phyloP scores from a whole-genome alignment of 2,888 invertebrate species.

The Holacanthella duospinosa region DNA sequence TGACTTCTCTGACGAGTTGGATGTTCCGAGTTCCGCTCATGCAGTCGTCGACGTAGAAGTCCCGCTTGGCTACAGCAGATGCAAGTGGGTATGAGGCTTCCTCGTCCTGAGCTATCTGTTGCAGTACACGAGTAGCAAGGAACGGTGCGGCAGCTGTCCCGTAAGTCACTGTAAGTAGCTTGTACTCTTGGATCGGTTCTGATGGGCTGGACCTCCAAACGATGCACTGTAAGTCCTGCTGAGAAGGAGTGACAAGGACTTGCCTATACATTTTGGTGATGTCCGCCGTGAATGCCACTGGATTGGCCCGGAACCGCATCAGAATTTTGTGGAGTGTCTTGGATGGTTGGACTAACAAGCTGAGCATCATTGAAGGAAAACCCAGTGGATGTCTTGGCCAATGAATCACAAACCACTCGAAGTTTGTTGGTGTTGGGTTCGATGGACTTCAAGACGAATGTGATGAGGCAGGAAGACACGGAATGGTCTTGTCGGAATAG shows the following conservation, averaged over 20 bases:
- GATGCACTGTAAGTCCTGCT: constrained; percentile 36
- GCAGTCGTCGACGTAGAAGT: not conserved
- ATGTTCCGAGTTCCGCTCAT: not conserved
- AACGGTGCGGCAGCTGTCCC: not conserved
- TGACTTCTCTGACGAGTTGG: not conserved
- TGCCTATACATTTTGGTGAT: constrained; percentile 39
- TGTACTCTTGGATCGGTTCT: constrained; percentile 20
- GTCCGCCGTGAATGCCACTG: constrained; percentile 37
- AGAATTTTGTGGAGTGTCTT: constrained; percentile 37
- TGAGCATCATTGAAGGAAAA: constrained; percentile 38
- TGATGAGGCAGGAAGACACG: constrained; percentile 39
- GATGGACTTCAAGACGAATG: constrained; percentile 34
- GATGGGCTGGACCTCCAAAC: constrained; percentile 29
- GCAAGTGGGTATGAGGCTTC: not conserved
- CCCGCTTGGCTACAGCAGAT: not conserved
- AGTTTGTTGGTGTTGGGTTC: constrained; percentile 38
- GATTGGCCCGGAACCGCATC: constrained; percentile 35
- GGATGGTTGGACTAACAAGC: constrained; percentile 37
- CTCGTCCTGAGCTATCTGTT: constrained; percentile 26
- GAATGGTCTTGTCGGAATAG: not conserved
- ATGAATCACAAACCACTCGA: constrained; percentile 39
- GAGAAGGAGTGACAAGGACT: constrained; percentile 31
- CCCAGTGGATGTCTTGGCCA: constrained; percentile 32
- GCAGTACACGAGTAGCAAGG: constrained; percentile 19
- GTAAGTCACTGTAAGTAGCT: not conserved